Conservation (phyloP, 2,113 vertebrate species). For the Grantiella picta region DNA sequence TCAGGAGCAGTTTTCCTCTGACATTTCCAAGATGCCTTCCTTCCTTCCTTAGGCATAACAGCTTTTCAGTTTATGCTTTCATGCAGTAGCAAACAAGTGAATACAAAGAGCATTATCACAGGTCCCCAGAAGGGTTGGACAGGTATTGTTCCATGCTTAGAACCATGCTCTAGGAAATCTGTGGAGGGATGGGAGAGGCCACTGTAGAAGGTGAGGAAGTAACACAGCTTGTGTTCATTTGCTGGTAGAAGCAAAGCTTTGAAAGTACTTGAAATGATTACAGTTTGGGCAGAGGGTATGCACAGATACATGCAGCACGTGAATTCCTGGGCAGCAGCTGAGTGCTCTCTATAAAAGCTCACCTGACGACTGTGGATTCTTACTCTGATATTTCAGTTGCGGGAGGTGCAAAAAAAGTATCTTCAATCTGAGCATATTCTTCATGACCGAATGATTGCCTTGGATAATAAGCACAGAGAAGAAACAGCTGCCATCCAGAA, state of each 20-base stretch:
- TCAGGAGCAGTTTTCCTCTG: background rate
- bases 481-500: too few relatives aligned
- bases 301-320: background rate
- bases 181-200: background rate
- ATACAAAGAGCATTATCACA: background rate
- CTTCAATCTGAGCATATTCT: conserved; percentile 71
- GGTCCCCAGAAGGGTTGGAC: background rate
- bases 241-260: background rate
- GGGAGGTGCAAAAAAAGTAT: conserved; percentile 72
- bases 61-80: background rate
- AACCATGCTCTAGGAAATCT: background rate
- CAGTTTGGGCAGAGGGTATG: background rate
- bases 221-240: background rate
- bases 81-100: background rate
- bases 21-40: background rate
- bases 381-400: conserved; percentile 70
- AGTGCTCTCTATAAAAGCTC: background rate
- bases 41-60: background rate
- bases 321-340: background rate
- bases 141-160: background rate
- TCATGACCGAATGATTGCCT: conserved; percentile 59
- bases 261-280: background rate
- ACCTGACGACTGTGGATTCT: background rate
- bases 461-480: conserved; percentile 57
- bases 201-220: background rate